Evolutionary conservation across 2,888 invertebrate genomes (phyloP).

Genomic region (Amphipyra berbera): DNA sequence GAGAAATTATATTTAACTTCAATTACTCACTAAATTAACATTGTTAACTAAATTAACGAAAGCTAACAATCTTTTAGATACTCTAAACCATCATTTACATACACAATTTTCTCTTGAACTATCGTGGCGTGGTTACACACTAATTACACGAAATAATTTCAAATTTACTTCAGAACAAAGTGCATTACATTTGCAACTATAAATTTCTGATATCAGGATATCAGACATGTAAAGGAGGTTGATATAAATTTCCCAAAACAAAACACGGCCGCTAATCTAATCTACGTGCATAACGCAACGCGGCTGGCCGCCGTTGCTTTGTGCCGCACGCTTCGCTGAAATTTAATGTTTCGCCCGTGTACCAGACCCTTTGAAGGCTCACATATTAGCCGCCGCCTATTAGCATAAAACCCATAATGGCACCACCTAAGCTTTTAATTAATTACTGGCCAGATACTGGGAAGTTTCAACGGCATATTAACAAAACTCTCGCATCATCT

Average conservation of each 20-base stretch:
- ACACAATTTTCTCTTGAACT: background rate
- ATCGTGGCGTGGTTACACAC: conserved; percentile 1
- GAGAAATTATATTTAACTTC: conserved; percentile 18
- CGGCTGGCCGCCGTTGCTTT: conserved; percentile 65
- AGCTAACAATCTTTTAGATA: conserved; percentile 4
- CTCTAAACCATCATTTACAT: background rate
- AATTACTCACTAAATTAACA: conserved; percentile 39
- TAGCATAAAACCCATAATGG: conserved; percentile 87
- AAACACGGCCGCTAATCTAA: conserved; percentile 72
- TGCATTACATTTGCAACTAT: conserved; percentile 32
- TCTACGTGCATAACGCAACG: conserved; percentile 63
- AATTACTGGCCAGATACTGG: conserved; percentile 80
- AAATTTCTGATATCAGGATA: conserved; percentile 34
- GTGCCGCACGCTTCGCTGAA: conserved; percentile 74
- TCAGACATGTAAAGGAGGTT: conserved; percentile 43
- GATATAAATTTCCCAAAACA: conserved; percentile 46
- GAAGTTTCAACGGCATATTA: conserved; percentile 69
- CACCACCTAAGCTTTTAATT: conserved; percentile 85
- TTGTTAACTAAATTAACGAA: conserved; percentile 13
- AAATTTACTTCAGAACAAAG: conserved; percentile 27
- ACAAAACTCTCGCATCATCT: conserved; percentile 64
- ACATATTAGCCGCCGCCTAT: conserved; percentile 83
- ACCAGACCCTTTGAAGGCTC: conserved; percentile 80
- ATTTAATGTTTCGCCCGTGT: conserved; percentile 79
- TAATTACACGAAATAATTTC: conserved; percentile 19